Conservation (phyloP, 2,797 vertebrate genomes). For the Salmo trutta region DNA sequence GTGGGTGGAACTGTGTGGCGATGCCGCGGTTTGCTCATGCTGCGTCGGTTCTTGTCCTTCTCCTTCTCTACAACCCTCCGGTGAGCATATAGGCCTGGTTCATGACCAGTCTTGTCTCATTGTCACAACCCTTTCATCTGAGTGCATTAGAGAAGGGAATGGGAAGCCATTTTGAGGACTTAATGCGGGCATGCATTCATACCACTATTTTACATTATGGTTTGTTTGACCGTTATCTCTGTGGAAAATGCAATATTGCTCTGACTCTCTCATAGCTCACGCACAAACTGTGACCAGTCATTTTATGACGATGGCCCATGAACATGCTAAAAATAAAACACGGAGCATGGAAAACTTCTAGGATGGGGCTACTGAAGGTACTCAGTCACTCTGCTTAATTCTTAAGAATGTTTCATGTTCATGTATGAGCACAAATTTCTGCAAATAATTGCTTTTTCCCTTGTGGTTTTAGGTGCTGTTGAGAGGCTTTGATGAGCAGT, state of each 20-base stretch:
- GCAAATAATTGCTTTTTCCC: not conserved
- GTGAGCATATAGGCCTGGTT: slow-evolving; percentile 31
- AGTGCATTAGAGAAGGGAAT: not conserved
- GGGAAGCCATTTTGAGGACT: not conserved
- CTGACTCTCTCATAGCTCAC: not conserved
- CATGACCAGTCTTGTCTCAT: not conserved
- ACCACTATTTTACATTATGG: not conserved
- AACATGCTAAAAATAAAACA: not conserved
- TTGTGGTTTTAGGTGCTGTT: not conserved
- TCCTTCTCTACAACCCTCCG: not conserved
- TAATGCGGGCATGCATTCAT: not conserved
- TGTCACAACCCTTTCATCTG: not conserved
- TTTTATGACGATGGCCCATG: not conserved
- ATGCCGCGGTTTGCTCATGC: slow-evolving; percentile 58
- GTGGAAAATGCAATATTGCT: no score
- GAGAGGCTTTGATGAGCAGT: not conserved
- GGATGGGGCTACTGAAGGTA: not conserved
- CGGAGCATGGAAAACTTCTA: not conserved
- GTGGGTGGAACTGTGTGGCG: slow-evolving; percentile 68
- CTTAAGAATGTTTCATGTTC: not conserved
- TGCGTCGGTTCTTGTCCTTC: slow-evolving; percentile 56
- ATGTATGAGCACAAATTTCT: not conserved
- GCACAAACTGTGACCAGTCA: not conserved
- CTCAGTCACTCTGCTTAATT: not conserved
- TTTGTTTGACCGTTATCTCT: not conserved